These are phyloP conservation scores for Apis cerana DNA, from an alignment of 1,140 invertebrate genomes.

Conservation along the genomic window DNA sequence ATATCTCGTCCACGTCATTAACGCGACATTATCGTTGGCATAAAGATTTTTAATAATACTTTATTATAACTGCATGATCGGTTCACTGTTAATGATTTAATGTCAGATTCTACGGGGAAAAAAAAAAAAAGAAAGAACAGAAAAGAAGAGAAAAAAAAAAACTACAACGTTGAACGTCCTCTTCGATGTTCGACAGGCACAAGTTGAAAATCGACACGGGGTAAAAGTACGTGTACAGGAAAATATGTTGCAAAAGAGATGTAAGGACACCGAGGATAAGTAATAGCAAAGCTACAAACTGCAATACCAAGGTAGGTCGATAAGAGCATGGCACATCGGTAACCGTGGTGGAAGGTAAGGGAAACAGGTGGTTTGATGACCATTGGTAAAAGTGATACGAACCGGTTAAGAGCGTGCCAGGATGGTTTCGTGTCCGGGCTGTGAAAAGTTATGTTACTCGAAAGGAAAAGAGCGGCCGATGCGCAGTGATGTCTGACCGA, in stretches of 20 bases:
- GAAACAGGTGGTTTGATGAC: slow-evolving; percentile 36
- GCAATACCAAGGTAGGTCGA: slow-evolving; percentile 68
- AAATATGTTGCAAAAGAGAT: not conserved
- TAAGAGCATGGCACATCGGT: slow-evolving; percentile 58
- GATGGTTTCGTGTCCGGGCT: not conserved
- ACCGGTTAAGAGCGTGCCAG: not conserved
- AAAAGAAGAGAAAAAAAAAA: not conserved
- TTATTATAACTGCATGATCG: not conserved
- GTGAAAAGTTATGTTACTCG: slow-evolving; percentile 59
- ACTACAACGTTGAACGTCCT: not conserved
- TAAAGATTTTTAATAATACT: not conserved
- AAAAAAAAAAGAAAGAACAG: not conserved
- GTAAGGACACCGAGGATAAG: not conserved
- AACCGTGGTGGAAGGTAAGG: slow-evolving; percentile 48
- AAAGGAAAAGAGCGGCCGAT: slow-evolving; percentile 36
- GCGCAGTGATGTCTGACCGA: slow-evolving; percentile 50
- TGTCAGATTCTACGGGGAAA: not conserved
- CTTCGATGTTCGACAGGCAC: too few relatives aligned
- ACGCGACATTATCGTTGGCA: slow-evolving; percentile 48
- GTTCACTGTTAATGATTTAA: not conserved
- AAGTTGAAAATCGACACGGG: too few relatives aligned
- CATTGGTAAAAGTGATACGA: slow-evolving; percentile 22
- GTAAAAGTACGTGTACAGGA: too few relatives aligned
- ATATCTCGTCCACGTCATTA: slow-evolving; percentile 62
- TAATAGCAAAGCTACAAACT: slow-evolving; percentile 31